Conservation (phyloP, 2,888 invertebrate species). For the Macrosoma leucophasiata region DNA sequence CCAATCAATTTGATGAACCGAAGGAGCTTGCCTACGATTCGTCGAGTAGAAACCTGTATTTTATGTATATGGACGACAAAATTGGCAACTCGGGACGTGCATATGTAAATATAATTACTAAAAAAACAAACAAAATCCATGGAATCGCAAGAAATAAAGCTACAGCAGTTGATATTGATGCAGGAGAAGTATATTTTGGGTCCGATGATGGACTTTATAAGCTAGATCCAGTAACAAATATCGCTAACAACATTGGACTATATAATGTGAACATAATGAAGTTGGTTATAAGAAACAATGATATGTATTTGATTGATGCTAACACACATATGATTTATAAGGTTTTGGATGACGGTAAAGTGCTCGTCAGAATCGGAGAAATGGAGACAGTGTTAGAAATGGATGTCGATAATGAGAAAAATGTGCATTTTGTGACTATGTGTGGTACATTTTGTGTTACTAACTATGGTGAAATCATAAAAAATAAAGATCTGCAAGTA, state of each 20-base stretch:
- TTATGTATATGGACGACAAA: slow-evolving; percentile 62
- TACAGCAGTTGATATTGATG: slow-evolving; percentile 50
- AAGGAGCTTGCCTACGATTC: slow-evolving; percentile 62
- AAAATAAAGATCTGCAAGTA: slow-evolving; percentile 45
- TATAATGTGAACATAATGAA: slow-evolving; percentile 61
- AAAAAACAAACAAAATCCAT: slow-evolving; percentile 43
- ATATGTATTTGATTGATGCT: slow-evolving; percentile 56
- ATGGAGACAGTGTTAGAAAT: slow-evolving; percentile 55
- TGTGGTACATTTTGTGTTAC: slow-evolving; percentile 56
- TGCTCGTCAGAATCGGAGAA: slow-evolving; percentile 38
- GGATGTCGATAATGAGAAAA: slow-evolving; percentile 50
- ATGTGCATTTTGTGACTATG: slow-evolving; percentile 55
- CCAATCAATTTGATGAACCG: slow-evolving; percentile 42
- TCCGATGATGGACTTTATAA: slow-evolving; percentile 60
- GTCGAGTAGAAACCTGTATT: slow-evolving; percentile 53
- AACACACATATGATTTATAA: slow-evolving; percentile 61
- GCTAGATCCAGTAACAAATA: slow-evolving; percentile 45
- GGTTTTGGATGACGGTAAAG: slow-evolving; percentile 40
- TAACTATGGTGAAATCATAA: slow-evolving; percentile 41
- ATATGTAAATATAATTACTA: slow-evolving; percentile 50
- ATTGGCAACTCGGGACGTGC: slow-evolving; percentile 58
- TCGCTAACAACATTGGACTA: slow-evolving; percentile 48
- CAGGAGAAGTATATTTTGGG: slow-evolving; percentile 60
- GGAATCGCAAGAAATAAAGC: slow-evolving; percentile 59
- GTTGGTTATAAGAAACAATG: slow-evolving; percentile 53